These are phyloP conservation scores for Urocynchramus pylzowi DNA, from an alignment of 2,113 vertebrate genomes.

Conservation along the genomic window DNA sequence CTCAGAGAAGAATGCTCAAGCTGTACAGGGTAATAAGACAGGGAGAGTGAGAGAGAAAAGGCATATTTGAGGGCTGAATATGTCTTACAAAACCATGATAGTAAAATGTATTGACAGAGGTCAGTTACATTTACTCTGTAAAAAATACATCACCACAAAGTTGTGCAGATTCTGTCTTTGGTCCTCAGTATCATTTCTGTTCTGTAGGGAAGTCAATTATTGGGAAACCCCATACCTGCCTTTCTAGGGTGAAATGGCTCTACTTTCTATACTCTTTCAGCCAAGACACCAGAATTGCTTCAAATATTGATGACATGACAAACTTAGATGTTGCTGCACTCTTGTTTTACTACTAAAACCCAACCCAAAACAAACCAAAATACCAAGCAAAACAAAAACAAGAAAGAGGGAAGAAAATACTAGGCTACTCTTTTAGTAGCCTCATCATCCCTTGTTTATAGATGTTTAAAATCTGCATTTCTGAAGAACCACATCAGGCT, in stretches of 20 bases:
- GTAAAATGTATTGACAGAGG: neutral
- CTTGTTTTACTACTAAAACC: neutral
- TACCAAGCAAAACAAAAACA: neutral
- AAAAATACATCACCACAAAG: neutral
- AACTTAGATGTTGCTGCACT: neutral
- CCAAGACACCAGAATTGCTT: neutral
- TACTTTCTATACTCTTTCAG: neutral
- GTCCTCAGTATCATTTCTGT: neutral
- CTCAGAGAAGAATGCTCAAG: neutral
- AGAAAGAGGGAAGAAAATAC: neutral
- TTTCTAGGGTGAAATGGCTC: neutral
- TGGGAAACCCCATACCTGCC: neutral
- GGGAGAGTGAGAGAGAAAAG: neutral
- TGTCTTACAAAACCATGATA: neutral
- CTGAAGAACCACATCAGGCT: neutral
- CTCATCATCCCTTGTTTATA: neutral
- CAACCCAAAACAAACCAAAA: neutral
- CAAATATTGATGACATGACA: neutral
- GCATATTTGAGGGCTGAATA: neutral
- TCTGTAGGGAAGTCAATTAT: neutral
- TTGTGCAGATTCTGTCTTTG: neutral
- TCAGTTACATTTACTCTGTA: constrained; percentile 10
- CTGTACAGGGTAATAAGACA: neutral
- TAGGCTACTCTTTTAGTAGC: neutral
- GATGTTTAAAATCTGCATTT: neutral